Evolutionary conservation across 1,140 invertebrate genomes (phyloP).

Genomic region (Drosophila ogumai): DNA sequence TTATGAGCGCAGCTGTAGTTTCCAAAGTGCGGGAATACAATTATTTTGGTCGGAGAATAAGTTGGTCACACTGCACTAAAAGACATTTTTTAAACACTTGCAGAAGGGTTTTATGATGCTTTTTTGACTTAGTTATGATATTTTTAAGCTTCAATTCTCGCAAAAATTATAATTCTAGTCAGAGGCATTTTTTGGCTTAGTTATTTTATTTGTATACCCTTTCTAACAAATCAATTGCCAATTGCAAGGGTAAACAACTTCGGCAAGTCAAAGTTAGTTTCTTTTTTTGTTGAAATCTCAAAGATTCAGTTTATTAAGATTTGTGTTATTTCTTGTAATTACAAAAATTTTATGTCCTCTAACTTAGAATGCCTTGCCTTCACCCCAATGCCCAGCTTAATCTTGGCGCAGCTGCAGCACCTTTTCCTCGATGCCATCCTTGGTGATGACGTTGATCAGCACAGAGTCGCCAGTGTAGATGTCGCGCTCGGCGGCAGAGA

Average conservation of each 20-base stretch:
- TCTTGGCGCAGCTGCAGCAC: conserved; percentile 91
- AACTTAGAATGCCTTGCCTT: conserved; percentile 18
- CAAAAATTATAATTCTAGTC: no score
- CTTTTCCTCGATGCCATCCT: conserved; percentile 92
- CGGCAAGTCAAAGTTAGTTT: no score
- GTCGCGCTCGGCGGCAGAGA: conserved; percentile 98
- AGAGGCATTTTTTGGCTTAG: no score
- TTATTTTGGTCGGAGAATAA: not conserved
- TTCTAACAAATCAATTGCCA: no score
- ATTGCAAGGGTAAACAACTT: no score
- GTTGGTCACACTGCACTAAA: conserved; percentile 18
- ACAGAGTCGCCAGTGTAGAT: conserved; percentile 98
- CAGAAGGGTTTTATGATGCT: no score
- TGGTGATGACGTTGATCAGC: conserved; percentile 95
- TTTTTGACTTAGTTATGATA: no score
- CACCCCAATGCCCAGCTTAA: conserved; percentile 86
- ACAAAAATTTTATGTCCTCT: conserved; percentile 60
- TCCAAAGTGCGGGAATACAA: no score
- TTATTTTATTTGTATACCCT: no score
- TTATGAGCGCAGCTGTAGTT: not conserved
- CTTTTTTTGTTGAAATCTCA: conserved; percentile 14
- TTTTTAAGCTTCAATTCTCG: no score
- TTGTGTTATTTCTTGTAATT: conserved; percentile 18
- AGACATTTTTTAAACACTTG: not conserved
- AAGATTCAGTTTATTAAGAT: conserved; percentile 35